Conservation (phyloP, 2,797 vertebrate species). For the Clamator glandarius region DNA sequence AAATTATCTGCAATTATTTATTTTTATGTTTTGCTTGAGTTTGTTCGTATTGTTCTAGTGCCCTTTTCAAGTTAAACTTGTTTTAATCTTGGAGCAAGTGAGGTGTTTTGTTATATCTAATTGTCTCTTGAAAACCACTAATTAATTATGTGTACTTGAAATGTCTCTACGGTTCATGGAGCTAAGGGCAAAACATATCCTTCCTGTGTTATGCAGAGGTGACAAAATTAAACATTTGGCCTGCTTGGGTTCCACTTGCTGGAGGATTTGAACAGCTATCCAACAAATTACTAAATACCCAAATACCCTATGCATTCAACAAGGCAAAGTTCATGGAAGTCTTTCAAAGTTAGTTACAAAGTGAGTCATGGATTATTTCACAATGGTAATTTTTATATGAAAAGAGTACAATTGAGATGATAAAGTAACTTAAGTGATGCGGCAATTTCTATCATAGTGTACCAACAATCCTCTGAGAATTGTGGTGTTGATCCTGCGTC, state of each 20-base stretch:
- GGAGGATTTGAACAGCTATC: not conserved
- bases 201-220: not conserved
- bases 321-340: not conserved
- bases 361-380: not conserved
- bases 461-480: not conserved
- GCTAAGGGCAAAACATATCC: not conserved
- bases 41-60: not conserved
- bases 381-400: not conserved
- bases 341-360: not conserved
- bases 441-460: not conserved
- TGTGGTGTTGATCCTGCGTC: not conserved
- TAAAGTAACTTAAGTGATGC: not conserved
- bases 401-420: not conserved
- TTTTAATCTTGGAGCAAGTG: not conserved
- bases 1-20: not conserved
- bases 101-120: not conserved
- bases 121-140: not conserved
- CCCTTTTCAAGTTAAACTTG: not conserved
- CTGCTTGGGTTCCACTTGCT: not conserved
- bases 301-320: not conserved
- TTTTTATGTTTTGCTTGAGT: not conserved
- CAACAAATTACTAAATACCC: not conserved
- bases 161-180: not conserved
- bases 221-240: not conserved
- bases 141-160: not conserved